These are phyloP conservation scores for Emydoidea blandingii DNA, from an alignment of 2,797 vertebrate species.

Conservation along the genomic window DNA sequence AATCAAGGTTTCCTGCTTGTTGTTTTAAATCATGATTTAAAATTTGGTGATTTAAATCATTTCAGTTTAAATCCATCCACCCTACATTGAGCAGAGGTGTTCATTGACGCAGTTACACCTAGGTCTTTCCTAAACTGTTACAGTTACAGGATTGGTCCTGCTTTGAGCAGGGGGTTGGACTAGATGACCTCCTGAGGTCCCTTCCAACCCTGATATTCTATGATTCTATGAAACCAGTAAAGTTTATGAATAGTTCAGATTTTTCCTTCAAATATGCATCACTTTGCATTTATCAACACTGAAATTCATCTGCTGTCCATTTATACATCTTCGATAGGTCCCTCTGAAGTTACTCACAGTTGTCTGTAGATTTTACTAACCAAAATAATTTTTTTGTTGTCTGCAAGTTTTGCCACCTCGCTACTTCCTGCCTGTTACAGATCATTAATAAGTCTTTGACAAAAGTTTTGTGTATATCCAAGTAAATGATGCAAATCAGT, in stretches of 20 bases:
- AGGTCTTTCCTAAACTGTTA: neutral
- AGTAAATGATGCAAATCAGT: fast-evolving
- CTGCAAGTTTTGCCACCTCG: neutral
- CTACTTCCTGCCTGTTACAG: neutral
- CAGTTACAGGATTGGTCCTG: neutral
- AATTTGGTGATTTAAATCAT: neutral
- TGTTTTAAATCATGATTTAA: neutral
- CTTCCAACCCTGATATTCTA: no score
- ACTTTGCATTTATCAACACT: neutral
- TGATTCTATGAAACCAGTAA: neutral
- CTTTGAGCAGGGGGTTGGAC: no score
- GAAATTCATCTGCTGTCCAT: neutral
- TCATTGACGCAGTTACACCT: neutral
- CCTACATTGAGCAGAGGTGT: neutral
- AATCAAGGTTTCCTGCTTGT: neutral
- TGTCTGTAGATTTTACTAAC: neutral
- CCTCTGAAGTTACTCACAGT: neutral
- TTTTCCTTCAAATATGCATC: neutral
- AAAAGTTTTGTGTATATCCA: neutral
- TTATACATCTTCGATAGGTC: neutral
- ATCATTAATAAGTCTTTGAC: neutral
- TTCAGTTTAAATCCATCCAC: neutral
- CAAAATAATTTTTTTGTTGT: neutral
- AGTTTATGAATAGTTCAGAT: neutral
- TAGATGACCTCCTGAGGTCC: no score